Evolutionary conservation across 2,888 invertebrate species (phyloP), one percentile per base, ranked within the genome.

Genomic region (Ophioninae sp.): DNA sequence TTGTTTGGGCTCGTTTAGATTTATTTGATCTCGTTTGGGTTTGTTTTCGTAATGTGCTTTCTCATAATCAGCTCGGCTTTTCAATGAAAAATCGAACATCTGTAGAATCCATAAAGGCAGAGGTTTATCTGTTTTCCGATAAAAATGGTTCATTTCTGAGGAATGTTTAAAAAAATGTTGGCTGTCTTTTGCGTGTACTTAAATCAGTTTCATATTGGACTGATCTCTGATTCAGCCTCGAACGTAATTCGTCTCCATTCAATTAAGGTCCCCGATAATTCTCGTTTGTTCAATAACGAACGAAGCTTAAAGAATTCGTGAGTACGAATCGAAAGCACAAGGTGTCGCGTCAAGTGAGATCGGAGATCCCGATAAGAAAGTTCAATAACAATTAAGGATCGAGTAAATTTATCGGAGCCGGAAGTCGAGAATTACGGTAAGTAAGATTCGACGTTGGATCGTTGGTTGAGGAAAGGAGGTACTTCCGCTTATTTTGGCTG

Each of bases 401-500:
- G 61, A 68, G 23, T 30, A 61, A 69, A 69, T 56, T 41, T n/a
- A 68, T 9, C 61, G 67, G 23, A 56, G 44, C 69, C 20, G 78
- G 78, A 78, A 82, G 73, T 69, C 30, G 64, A 20, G 58, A 59
- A 75, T 82, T 73, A 30, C 20, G 63, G 51, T 51, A 30, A 73
- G 76, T 79, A 80, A 67, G 76, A 44, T 61, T 71, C 69, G 73
- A 59, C 37, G 76, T 9, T 30, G 73, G 22, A 69, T 44, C 17
- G 30, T 51, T 56, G 58, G 61, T 44, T 23, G 71, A 67, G 64
- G 30, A 20, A 67, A 59, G 58, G 58, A 73, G 69, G 61, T 20
- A 77, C 79, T 79, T 79, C 75, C 71, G 84, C 71, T 79, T 75
- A 81, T 84, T 84, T 84, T 56, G 80, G 78, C 71, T 74, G 72